Percentiles rank a stretch among this genome's conserved stretches.
Evolutionary conservation across 1,140 invertebrate species (phyloP).

Genomic region (Trachymyrmex cornetzi): DNA sequence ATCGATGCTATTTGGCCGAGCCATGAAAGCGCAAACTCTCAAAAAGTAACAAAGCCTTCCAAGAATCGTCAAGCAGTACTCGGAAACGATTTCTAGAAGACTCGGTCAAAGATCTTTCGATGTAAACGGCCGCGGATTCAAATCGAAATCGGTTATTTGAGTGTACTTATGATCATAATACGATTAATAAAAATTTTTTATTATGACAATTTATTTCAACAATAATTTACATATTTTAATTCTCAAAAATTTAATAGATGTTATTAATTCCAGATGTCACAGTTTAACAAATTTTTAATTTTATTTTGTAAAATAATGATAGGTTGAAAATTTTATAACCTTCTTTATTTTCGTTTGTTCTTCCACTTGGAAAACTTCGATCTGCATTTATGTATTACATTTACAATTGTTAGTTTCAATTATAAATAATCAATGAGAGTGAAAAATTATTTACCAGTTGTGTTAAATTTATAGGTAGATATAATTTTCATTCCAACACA

Average conservation of each 20-base stretch:
- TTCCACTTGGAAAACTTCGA: background rate
- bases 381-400: slow-evolving; percentile 6
- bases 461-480: background rate
- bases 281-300: background rate
- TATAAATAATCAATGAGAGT: slow-evolving; percentile 30
- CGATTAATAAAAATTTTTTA: background rate
- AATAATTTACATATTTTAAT: slow-evolving; percentile 20
- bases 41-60: slow-evolving; percentile 37
- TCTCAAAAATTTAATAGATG: background rate
- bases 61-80: slow-evolving; percentile 50
- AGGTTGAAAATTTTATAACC: background rate
- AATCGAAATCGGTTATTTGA: slow-evolving; percentile 34
- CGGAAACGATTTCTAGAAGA: slow-evolving; percentile 18
- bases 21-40: slow-evolving; percentile 49
- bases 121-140: slow-evolving; percentile 38
- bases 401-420: background rate
- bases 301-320: slow-evolving; percentile 2
- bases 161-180: background rate
- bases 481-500: background rate
- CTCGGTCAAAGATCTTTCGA: slow-evolving; percentile 19
- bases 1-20: slow-evolving; percentile 56
- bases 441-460: background rate
- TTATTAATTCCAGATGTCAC: background rate
- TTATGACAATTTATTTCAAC: background rate
- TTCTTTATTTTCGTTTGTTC: background rate